Evolutionary conservation across 2,113 vertebrate genomes (phyloP), one percentile per base, ranked within the genome.

Genomic region (Menura novaehollandiae): DNA sequence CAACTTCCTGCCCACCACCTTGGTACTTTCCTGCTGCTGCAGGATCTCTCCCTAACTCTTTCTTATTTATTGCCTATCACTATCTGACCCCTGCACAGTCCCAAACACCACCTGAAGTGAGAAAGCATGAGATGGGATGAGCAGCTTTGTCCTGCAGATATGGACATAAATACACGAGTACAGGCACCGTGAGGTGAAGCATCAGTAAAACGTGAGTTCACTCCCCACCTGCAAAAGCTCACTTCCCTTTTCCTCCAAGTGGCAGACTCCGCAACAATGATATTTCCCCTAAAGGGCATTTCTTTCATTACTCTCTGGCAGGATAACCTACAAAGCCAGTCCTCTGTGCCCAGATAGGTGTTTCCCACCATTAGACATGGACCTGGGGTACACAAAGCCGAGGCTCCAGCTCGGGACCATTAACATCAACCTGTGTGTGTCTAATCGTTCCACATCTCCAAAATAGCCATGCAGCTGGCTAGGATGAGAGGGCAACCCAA

Each of bases 351-450:
- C 43, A 32, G 16, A 35, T 4, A 52, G 6, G 8, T 32, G 10
- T 9, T 41, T 73, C n/a, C 53, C 51, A 43, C 19, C 0, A 0
- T 4, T 39, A 55, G 26, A 51, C 19, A 6, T 0, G 1, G 28
- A 82, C 20, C 47, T 80, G 41, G 49, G 39, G 22, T 49, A 46
- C 1, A 0, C 0, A 0, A 35, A 85, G 26, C 69, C 63, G 51
- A 76, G 23, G n/a, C 23, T 87, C 35, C 52, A 39, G 24, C 63
- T 89, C 73, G 49, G 60, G 37, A 66, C 11, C 3, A 3, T 28
- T 39, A 71, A 46, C 2, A 1, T 47, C 64, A 92, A 74, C 68
- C 41, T n/a, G 6, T 11, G 10, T 0, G 0, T 12, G 8, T 53
- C 62, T 58, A 20, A 68, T 32, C 35, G 41, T 10, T 27, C 5